Conservation (phyloP, 2,113 vertebrate genomes). For the Larimichthys polyactis region DNA sequence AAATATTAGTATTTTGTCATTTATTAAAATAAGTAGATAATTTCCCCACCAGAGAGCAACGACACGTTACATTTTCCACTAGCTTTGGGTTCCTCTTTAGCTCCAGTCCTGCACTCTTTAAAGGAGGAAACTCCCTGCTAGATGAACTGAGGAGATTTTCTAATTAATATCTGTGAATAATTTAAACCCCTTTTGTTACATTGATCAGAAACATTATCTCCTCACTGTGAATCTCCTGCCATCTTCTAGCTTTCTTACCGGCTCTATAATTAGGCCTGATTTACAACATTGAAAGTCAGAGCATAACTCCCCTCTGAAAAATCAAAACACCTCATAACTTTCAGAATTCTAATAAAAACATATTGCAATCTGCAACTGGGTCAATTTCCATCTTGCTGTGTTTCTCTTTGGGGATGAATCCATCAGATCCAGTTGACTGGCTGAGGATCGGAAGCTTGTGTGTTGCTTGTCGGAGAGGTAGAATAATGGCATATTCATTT, state of each 20-base stretch:
- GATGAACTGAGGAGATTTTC: neutral
- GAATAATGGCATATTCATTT: slow-evolving; percentile 55
- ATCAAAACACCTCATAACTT: neutral
- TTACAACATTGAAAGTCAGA: neutral
- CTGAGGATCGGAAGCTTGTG: slow-evolving; percentile 9
- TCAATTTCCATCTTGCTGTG: slow-evolving; percentile 35
- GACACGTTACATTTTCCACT: too few relatives aligned
- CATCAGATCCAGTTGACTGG: slow-evolving; percentile 53
- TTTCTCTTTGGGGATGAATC: slow-evolving; percentile 50
- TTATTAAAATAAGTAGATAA: too few relatives aligned
- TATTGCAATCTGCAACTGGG: slow-evolving; percentile 37
- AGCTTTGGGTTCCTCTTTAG: too few relatives aligned
- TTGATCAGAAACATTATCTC: neutral
- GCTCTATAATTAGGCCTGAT: neutral
- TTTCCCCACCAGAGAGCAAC: too few relatives aligned
- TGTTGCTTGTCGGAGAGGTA: slow-evolving; percentile 20
- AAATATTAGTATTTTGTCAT: too few relatives aligned
- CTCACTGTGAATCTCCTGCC: neutral
- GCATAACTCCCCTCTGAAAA: neutral
- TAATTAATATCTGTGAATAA: neutral
- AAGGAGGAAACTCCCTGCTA: too few relatives aligned
- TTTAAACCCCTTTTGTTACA: neutral
- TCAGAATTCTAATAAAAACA: slow-evolving; percentile 8
- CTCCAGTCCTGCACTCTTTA: too few relatives aligned
- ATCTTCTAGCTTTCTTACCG: neutral